Base-by-base conservation (phyloP, 2,888 invertebrate species). In the Allygus modestus region DNA sequence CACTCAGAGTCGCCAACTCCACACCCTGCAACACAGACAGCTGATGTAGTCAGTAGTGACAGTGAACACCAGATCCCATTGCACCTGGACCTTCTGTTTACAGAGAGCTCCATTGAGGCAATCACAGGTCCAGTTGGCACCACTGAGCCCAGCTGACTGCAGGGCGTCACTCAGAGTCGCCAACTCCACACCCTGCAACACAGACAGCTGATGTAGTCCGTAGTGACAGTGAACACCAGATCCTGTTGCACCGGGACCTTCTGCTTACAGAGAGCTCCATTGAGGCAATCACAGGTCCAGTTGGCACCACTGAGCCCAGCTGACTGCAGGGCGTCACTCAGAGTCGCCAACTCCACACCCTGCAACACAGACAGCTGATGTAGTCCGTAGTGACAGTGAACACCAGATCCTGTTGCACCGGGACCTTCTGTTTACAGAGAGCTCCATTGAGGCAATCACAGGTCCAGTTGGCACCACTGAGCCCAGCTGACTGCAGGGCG, bases 351-450 rank as follows among this genome's bases (percentile, higher is more conserved):
- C 46, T 88, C 87, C 37, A 83, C 58, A 46, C 83, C 83, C 83
- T 83, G 54, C 15, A 46, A 46, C 46, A 46, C 9, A 37, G 7
- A 37, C 37, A 96, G 88, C 96, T 96, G 58, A 93, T 93, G 0
- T 94, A 93, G 88, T 96, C 95, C 0, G 95, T 95, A 0, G 94
- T n/a, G n/a, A n/a, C n/a, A n/a, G n/a, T n/a, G n/a, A n/a, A n/a
- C n/a, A n/a, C 92, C 81, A 93, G 91, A 54, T 92, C 92, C 37
- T 93, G 92, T 85, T 95, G 92, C 73, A 96, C 91, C 83, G 93
- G 89, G 84, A 96, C 93, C 82, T 92, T 92, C 88, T 96, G 95
- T 81, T 93, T 93, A 88, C 97, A 97, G 41, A 94, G 92, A n/a
- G n/a, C n/a, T n/a, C 0, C 93, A 90, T 0, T 93, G 89, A 89